Evolutionary conservation across 2,113 vertebrate genomes (phyloP), one percentile per base, ranked within the genome.

Genomic region (Montifringilla adamsi): DNA sequence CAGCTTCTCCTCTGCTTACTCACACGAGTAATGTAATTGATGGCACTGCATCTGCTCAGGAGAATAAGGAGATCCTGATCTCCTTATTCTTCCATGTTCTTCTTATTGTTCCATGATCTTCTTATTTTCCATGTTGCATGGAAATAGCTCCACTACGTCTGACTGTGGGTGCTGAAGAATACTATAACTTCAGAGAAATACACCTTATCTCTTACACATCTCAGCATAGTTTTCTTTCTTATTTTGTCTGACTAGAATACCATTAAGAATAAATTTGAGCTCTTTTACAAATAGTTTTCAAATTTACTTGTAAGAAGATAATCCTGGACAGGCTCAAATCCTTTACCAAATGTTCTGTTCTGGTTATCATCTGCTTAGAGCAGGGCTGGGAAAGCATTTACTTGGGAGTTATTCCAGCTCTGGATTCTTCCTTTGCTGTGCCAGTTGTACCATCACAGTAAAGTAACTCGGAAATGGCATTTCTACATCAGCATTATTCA

Each of bases 1-100:
- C 92, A 95, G 62, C 46, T 69, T 96, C 92, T 94, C 86, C 89
- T 95, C 85, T 95, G 76, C 92, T 96, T 95, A 89, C 83, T 96
- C 93, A 90, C 88, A 82, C 3, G 52, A 93, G 88, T 95, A 94
- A 90, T 92, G 68, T 68, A 78, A 90, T 89, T 92, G 94, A 95
- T 86, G 75, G 76, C 56, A 87, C 68, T 87, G 76, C 55, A 68
- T 67, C 41, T 89, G 55, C 94, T 92, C 64, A 22, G 37, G 59
- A 64, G 62, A 90, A 83, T 67, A 28, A 58, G 74, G 72, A 82
- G 35, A 53, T 49, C 19, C 35, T 79, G 72, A 28, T 85, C 24
- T 91, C n/a, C n/a, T n/a, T n/a, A n/a, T n/a, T n/a, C n/a, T n/a
- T n/a, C n/a, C n/a, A n/a, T n/a, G n/a, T n/a, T n/a, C n/a, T n/a